Evolutionary conservation across 2,113 vertebrate species (phyloP), one percentile per base, ranked within the genome.

Genomic region (Puntigrus tetrazona): DNA sequence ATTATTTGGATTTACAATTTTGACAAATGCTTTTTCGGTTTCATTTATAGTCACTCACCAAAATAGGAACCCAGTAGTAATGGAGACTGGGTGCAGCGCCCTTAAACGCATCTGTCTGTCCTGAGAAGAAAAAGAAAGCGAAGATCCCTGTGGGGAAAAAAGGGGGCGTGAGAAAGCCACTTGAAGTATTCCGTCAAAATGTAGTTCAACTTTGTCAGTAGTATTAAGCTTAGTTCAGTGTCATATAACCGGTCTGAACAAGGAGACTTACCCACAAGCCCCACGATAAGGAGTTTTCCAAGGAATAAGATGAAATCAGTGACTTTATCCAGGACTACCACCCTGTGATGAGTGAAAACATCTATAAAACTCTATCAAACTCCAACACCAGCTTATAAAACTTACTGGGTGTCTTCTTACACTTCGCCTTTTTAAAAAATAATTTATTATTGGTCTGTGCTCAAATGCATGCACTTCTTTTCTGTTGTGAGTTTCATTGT

Each of bases 301-400:
- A 99, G 91, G 92, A 99, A 97, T 87, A 99, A 92, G 70, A 99
- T 95, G 93, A 99, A 99, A 91, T 99, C 98, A 0, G 98, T 99
- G 57, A 99, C 97, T 92, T 99, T 98, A 91, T 99, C 97, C 14
- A 99, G 41, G 45, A 99, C 97, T 0, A 96, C 96, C 81, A 99
- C 97, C 90, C 98, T 99, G 91, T 3, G n/a, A 84, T 31, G 50
- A 80, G 4, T 10, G 29, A 36, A 4, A 52, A 73, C 3, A 52
- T 10, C 3, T 4, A 14, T 50, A 29, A 77, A 81, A 45, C 27
- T 7, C 59, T 63, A n/a, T 63, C 2, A 63, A 29, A 63, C 7
- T 63, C 25, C 3, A 3, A 27, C 5, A 61, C 14, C 11, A 63
- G 27, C 25, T 5, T 63, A 13, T 11, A 13, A 59, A 59, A 6